Evolutionary conservation across 2,888 invertebrate genomes (phyloP), one percentile per base, ranked within the genome.

Genomic region (Sesamia inferens): DNA sequence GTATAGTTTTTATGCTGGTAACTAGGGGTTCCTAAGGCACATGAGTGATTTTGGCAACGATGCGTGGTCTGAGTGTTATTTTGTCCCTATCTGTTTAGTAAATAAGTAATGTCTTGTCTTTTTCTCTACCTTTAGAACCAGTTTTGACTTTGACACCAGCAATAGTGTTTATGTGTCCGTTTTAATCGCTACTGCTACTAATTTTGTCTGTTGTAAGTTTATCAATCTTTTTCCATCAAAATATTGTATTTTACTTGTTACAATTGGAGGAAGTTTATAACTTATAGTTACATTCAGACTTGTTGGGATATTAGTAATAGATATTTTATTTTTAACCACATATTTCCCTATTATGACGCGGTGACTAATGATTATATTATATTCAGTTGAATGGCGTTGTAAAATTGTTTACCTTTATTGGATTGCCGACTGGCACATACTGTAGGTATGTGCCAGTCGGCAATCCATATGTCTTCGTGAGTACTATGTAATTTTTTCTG

Each of bases 281-380:
- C n/a, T 7, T 14, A 1, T 22, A 66, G 13, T 58, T 14, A 63
- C 47, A 47, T 62, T 54, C 11, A 8, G 31, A 61, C 19, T 19
- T 72, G 19, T 59, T 6, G 5, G 44, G 62, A 22, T 44, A 62
- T 22, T 44, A 22, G 8, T 62, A 39, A 68, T 61, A 44, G 1
- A 54, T 19, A 11, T 48, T 48, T 42, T 76, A 47, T 71, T 81
- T 77, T 65, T 42, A 22, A 51, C 51, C 19, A 47, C 16, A 24
- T 57, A 42, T 79, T 81, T 79, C 82, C 82, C 62, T 68, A 71
- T 78, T 65, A 42, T 68, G 51, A 47, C 31, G 42, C 10, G 1
- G 2, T 69, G 24, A 69, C 62, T 55, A 39, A 54, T 10, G 76
- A 67, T 69, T 76, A 54, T 81, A 59, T 42, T 55, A 16, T 68